Percentiles rank a stretch among this genome's conserved stretches.
phyloP scores from a whole-genome alignment of 2,888 invertebrate species.

The Noctua comes region DNA sequence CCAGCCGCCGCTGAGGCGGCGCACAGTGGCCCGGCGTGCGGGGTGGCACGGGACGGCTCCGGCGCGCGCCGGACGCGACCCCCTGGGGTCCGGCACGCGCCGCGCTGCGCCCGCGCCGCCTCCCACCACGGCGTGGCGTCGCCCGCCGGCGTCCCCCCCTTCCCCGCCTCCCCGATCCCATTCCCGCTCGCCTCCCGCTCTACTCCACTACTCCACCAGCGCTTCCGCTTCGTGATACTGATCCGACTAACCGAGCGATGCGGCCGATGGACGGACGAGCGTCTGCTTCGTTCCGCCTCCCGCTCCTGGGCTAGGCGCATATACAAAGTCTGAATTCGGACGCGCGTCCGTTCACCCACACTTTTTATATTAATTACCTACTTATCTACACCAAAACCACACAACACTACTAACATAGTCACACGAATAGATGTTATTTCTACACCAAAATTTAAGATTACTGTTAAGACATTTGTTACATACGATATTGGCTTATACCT shows the following conservation, averaged over 20 bases:
- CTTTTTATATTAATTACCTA: slow-evolving; percentile 76
- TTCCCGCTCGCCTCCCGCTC: slow-evolving; percentile 63
- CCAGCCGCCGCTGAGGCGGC: slow-evolving; percentile 91
- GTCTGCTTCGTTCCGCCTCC: slow-evolving; percentile 70
- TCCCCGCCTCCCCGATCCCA: slow-evolving; percentile 55
- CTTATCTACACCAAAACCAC: slow-evolving; percentile 84
- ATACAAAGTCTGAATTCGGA: slow-evolving; percentile 63
- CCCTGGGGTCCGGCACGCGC: slow-evolving; percentile 75
- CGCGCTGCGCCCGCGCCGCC: slow-evolving; percentile 86
- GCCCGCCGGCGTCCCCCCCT: slow-evolving; percentile 81
- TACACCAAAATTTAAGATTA: slow-evolving; percentile 87
- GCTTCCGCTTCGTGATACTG: slow-evolving; percentile 88
- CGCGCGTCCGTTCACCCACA: slow-evolving; percentile 87
- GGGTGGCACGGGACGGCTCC: slow-evolving; percentile 84
- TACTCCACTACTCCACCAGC: slow-evolving; percentile 72
- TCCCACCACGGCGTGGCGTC: slow-evolving; percentile 84
- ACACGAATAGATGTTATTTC: slow-evolving; percentile 90
- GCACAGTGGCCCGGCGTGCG: slow-evolving; percentile 82
- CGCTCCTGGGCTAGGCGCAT: slow-evolving; percentile 46
- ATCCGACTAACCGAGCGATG: slow-evolving; percentile 86
- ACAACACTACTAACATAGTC: slow-evolving; percentile 89
- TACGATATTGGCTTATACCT: slow-evolving; percentile 82
- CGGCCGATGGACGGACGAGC: slow-evolving; percentile 87
- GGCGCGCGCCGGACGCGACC: slow-evolving; percentile 82
- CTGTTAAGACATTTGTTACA: slow-evolving; percentile 73